These are phyloP conservation scores for Castor canadensis DNA, from an alignment of 2,113 vertebrate genomes.

Conservation along the genomic window DNA sequence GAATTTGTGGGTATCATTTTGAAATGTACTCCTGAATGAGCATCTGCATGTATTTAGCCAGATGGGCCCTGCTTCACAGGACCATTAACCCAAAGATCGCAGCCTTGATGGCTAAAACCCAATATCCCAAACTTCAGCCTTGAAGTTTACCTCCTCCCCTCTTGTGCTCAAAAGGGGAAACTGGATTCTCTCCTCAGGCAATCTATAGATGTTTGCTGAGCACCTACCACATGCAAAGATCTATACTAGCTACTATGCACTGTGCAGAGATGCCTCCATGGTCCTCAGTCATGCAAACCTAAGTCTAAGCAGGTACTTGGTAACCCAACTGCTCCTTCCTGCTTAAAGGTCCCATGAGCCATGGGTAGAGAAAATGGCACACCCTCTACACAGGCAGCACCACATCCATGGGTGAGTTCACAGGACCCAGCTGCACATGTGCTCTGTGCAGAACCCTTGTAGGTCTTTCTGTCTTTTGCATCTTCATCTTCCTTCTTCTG, in stretches of 20 bases:
- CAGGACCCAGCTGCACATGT: accelerated
- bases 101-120: background rate
- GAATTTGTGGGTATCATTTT: background rate
- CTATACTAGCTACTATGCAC: accelerated
- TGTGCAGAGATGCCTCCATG: accelerated
- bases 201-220: accelerated
- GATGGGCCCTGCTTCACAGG: too few relatives aligned
- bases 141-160: background rate
- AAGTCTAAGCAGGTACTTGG: accelerated
- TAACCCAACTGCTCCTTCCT: too few relatives aligned
- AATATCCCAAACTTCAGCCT: background rate
- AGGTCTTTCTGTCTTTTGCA: accelerated
- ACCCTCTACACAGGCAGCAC: accelerated
- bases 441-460: accelerated
- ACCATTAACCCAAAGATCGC: accelerated
- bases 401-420: too few relatives aligned
- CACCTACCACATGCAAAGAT: accelerated
- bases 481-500: background rate
- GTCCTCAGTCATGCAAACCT: background rate
- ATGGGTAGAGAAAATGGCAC: accelerated
- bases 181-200: background rate
- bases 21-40: background rate
- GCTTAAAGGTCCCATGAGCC: background rate
- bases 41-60: too few relatives aligned
- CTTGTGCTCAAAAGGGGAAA: background rate